Base-by-base conservation (phyloP, 2,113 vertebrate species). In the Peromyscus polionotus region DNA sequence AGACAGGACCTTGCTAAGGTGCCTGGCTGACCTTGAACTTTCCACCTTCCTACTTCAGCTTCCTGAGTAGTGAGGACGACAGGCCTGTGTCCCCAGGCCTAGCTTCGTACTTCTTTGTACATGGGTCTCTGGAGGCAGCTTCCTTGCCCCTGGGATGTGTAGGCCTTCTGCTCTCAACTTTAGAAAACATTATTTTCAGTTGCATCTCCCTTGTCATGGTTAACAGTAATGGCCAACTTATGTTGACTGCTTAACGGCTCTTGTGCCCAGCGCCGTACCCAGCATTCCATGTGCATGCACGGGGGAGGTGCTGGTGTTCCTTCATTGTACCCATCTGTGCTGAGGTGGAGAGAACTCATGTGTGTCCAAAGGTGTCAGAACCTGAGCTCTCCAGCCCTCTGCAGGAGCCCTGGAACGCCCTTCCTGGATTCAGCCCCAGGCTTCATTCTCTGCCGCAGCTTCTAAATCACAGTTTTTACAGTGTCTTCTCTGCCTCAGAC, bases 171-270 rank as follows among this genome's bases (percentile, higher is more conserved):
- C 45, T 72, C 63, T 83, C 0, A n/a, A 11, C n/a, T 76, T 91
- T 63, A 70, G 68, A 83, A 96, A 94, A 61, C 84, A 75, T 67
- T 87, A 39, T 70, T 90, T 92, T 76, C 65, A 95, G 4, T 67
- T 39, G 75, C n/a, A 1, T 68, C 88, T 63, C 79, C 14, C 81
- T 86, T 88, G 1, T 54, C 28, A n/a, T 24, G 48, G 39, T 10
- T 68, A 80, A 76, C 93, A 57, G 72, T 63, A 48, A 57, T 72
- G n/a, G 48, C 65, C 85, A 67, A 26, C 61, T 31, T 88, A 73
- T 81, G 68, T 39, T 57, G 54, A 83, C 51, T 24, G 39, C 22
- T 67, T n/a, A 19, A n/a, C 20, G 90, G 33, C 16, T 76, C 45
- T 90, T 90, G 7, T 73, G 77, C n/a, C 68, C 51, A 88, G 48